Conservation (phyloP, 2,113 vertebrate genomes). For the Boleophthalmus pectinirostris region DNA sequence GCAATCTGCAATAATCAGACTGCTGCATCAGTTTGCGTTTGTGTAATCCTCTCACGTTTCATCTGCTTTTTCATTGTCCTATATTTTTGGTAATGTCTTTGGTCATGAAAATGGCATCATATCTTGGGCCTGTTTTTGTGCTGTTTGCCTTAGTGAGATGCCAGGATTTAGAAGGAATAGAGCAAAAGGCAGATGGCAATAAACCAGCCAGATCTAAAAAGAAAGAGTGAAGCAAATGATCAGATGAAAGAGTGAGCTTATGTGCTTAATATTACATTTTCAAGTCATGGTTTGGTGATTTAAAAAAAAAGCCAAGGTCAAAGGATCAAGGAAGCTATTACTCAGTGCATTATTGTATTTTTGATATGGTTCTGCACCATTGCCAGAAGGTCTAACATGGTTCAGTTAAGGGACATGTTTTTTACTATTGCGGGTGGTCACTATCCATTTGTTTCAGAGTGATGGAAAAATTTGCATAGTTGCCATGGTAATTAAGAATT, state of each 20-base stretch:
- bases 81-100: not conserved
- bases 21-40: not conserved
- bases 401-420: not conserved
- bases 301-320: not conserved
- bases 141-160: constrained; percentile 4
- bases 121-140: constrained; percentile 11
- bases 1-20: not conserved
- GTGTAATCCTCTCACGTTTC: constrained; percentile 2
- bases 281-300: not conserved
- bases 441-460: not conserved
- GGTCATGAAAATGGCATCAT: not conserved
- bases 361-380: not conserved
- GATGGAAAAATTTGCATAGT: not conserved
- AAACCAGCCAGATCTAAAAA: constrained; percentile 21
- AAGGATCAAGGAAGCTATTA: not conserved
- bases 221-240: constrained; percentile 40
- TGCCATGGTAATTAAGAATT: not conserved
- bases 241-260: not conserved
- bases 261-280: not conserved
- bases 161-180: constrained; percentile 23
- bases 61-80: constrained; percentile 4
- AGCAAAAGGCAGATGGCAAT: constrained; percentile 33
- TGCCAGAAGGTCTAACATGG: not conserved
- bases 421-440: not conserved
- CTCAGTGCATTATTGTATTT: not conserved